Percentiles rank a stretch among this genome's conserved stretches.
These are phyloP conservation scores for Eumaeus atala DNA, from an alignment of 1,140 invertebrate species.

Conservation along the genomic window DNA sequence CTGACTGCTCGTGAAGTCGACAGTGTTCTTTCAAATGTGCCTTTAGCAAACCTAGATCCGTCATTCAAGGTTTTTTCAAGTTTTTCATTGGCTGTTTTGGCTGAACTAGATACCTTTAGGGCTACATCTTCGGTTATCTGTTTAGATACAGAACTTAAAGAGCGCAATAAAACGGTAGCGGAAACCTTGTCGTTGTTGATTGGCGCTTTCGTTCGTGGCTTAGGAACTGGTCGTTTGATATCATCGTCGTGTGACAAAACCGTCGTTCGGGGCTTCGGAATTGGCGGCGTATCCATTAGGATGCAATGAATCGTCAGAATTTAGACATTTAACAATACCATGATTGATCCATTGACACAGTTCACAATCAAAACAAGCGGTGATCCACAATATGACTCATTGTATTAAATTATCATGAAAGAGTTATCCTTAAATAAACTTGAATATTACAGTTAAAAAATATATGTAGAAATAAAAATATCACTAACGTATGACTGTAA, in stretches of 20 bases:
- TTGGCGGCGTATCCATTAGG: constrained; percentile 57
- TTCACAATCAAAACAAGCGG: constrained; percentile 23
- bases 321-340: constrained; percentile 35
- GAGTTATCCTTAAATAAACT: too few species aligned
- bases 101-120: constrained; percentile 47
- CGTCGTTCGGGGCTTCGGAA: constrained; percentile 49
- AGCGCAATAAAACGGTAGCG: constrained; percentile 49
- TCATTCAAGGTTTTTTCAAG: constrained; percentile 54
- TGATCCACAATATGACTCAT: constrained; percentile 20
- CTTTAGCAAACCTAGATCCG: constrained; percentile 57
- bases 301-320: constrained; percentile 14
- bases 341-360: constrained; percentile 24
- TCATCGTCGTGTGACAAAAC: constrained; percentile 36
- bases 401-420: constrained; percentile 15
- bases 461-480: too few species aligned
- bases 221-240: constrained; percentile 41
- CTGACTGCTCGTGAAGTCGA: constrained; percentile 51
- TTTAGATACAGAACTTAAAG: constrained; percentile 54
- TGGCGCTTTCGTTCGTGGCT: constrained; percentile 50
- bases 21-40: constrained; percentile 58
- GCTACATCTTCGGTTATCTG: constrained; percentile 61
- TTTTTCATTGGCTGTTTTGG: constrained; percentile 54
- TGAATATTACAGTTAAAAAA: too few species aligned
- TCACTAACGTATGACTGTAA: too few species aligned
- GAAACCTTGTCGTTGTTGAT: constrained; percentile 38